Conservation (phyloP, 2,113 vertebrate species). For the Spea multiplicata region DNA sequence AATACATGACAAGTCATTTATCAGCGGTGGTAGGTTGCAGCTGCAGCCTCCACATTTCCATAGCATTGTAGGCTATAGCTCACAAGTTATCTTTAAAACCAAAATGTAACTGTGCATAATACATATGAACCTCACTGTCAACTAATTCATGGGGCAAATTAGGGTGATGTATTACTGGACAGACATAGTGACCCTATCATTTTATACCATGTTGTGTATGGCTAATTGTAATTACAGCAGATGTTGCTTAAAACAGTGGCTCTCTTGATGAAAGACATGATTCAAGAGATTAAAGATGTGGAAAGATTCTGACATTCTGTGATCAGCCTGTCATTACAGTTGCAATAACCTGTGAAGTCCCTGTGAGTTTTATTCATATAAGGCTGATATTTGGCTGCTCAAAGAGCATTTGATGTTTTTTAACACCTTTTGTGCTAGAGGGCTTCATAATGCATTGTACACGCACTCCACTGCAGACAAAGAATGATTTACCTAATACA, state of each 20-base stretch:
- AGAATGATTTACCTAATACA: too few relatives aligned
- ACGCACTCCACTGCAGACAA: too few relatives aligned
- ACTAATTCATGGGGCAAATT: background rate
- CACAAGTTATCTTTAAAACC: too few relatives aligned
- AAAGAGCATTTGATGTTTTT: too few relatives aligned
- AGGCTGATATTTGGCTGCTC: too few relatives aligned
- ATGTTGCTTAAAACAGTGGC: background rate
- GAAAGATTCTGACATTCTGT: constrained; percentile 13
- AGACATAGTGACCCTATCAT: background rate
- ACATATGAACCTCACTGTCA: background rate
- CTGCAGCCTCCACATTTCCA: too few relatives aligned
- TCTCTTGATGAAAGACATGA: background rate
- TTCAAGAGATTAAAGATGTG: constrained; percentile 1
- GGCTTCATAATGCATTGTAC: too few relatives aligned
- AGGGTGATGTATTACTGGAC: background rate
- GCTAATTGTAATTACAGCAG: constrained; percentile 7
- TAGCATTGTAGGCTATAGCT: too few relatives aligned
- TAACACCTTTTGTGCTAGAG: too few relatives aligned
- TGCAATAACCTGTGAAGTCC: background rate
- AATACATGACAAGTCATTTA: too few relatives aligned
- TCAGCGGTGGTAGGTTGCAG: too few relatives aligned
- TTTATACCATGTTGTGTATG: background rate
- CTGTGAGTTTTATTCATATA: background rate
- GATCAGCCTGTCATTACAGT: background rate
- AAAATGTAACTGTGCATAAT: too few relatives aligned